Evolutionary conservation across 2,113 vertebrate genomes (phyloP), one percentile per base, ranked within the genome.

Genomic region (Sigmodon hispidus): DNA sequence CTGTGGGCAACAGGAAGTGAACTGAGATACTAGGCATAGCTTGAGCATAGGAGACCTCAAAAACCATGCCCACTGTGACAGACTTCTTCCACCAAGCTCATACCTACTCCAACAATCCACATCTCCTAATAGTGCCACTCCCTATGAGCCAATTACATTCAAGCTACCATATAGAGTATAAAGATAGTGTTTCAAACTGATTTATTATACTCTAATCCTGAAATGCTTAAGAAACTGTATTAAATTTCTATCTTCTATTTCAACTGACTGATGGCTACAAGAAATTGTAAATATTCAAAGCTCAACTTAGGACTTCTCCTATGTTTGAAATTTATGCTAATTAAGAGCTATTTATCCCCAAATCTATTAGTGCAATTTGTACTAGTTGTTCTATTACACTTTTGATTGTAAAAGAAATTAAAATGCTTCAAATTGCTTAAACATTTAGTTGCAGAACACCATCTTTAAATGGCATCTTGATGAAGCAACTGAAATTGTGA

Each of bases 341-440:
- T 9, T 9, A 45, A 94, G 48, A 89, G 40, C 93, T 84, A 5
- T 79, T 79, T 91, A 69, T 52, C 12, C 29, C 29, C 55, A 90
- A 26, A 48, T 90, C 40, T 89, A 59, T 57, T 87, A 43, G 29
- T 80, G 8, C 4, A 31, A 70, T 26, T 87, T 94, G 52, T 75
- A 92, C 24, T 69, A 45, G 21, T 70, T 87, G 26, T 87, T 70
- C 72, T 83, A 77, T 61, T 43, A 63, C 26, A 45, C n/a, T 45
- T 63, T 63, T 1, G 40, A 84, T 21, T 63, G 19, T 57, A n/a
- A 50, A 93, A 93, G 90, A 95, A 93, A 67, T 93, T 15, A 81
- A 93, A 83, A 91, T 91, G n/a, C 19, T 70, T 91, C 52, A 94
- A 94, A 90, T 29, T 85, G 34, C 31, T 90, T 92, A 80, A 77